phyloP scores from a whole-genome alignment of 2,888 invertebrate species.

The Drosophila atroscutellata region DNA sequence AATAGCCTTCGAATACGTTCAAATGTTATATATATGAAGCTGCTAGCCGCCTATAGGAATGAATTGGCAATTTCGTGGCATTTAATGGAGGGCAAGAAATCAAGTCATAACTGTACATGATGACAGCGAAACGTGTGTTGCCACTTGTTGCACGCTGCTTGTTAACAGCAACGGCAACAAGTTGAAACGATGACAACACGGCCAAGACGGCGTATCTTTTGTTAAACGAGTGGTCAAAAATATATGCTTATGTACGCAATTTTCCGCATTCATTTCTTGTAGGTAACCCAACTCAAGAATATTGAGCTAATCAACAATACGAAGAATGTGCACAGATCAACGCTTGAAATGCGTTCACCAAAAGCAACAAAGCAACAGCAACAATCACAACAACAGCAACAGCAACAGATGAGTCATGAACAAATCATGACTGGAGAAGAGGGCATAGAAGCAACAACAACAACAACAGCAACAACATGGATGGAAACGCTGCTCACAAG shows the following conservation, averaged over 20 bases:
- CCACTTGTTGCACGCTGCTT: slow-evolving; percentile 49
- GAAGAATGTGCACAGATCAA: slow-evolving; percentile 80
- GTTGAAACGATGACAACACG: slow-evolving; percentile 1
- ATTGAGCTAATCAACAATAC: slow-evolving; percentile 85
- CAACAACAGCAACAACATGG: slow-evolving; percentile 59
- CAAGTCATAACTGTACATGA: slow-evolving; percentile 64
- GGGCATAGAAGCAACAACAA: slow-evolving; percentile 16
- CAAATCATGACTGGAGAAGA: slow-evolving; percentile 45
- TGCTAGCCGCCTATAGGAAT: slow-evolving; percentile 53
- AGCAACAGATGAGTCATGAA: slow-evolving; percentile 38
- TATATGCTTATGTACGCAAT: slow-evolving; percentile 19
- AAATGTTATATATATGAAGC: slow-evolving; percentile 47
- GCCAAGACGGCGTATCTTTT: slow-evolving; percentile 26
- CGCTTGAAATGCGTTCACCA: slow-evolving; percentile 74
- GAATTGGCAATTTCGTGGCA: slow-evolving; percentile 65
- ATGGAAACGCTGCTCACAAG: slow-evolving; percentile 59
- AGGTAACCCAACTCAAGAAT: slow-evolving; percentile 87
- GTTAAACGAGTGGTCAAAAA: slow-evolving; percentile 39
- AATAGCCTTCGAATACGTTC: slow-evolving; percentile 42
- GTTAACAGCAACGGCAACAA: slow-evolving; percentile 27
- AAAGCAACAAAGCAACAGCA: slow-evolving; percentile 36
- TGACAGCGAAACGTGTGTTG: slow-evolving; percentile 40
- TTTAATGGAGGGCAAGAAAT: slow-evolving; percentile 61
- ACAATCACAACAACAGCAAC: slow-evolving; percentile 23
- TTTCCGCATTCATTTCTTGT: slow-evolving; percentile 43